Base-by-base conservation (phyloP, 2,797 vertebrate genomes). In the Syngnathus acus region DNA sequence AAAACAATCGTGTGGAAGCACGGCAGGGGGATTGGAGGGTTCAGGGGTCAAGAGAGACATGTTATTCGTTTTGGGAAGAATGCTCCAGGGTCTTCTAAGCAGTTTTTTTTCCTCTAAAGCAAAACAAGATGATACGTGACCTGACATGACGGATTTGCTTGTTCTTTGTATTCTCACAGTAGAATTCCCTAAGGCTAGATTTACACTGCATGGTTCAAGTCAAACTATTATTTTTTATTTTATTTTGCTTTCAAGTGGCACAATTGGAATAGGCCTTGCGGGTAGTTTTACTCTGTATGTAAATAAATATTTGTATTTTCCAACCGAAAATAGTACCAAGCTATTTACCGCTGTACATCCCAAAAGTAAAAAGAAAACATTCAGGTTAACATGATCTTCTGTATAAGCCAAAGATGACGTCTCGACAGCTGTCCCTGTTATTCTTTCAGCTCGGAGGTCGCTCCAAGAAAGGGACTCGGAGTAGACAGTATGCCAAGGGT, bases 371-470 rank as follows among this genome's bases (percentile, higher is more conserved):
- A 37, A 14, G 43, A 14, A 6, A 38, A 38, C 32, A 1, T 37
- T 78, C 63, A 75, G 59, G 67, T 79, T 79, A 88, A 83, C 70
- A 68, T 72, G 72, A 82, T 45, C 80, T 83, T 50, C 82, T 72
- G 78, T 67, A 76, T 68, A 68, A 74, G 74, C 76, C 74, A 73
- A 67, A 79, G 82, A 86, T 80, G 81, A 82, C 81, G 82, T 76
- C 60, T 82, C 74, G 78, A 87, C 87, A 90, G 88, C 87, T 88
- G 87, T 82, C 83, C 72, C 78, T 85, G 80, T 78, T 87, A 82
- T 87, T 85, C 87, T 77, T 77, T 84, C 79, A 80, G 80, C 79
- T 77, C 66, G 53, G 17, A 53, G 9, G 17, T 32, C 67, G 78
- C 75, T 78, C 79, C 74, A 81, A 85, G 86, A 84, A 85, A 81